Evolutionary conservation across 1,140 invertebrate species (phyloP), one percentile per base, ranked within the genome.

Genomic region (Drosophila burlai): DNA sequence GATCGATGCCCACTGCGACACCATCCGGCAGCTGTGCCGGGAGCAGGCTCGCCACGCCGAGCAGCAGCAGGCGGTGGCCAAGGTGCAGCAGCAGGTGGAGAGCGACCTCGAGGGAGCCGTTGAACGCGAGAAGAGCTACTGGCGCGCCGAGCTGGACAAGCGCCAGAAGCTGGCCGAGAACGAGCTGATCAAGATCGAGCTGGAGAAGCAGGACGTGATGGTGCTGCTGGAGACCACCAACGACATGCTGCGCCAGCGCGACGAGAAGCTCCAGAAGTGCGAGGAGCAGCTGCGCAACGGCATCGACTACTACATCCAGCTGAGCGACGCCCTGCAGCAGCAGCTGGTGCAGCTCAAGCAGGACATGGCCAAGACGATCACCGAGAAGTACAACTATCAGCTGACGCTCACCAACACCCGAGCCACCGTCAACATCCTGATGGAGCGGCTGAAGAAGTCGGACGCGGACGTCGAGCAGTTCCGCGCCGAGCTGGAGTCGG

Each of bases 391-490:
- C 74, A 92, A 93, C 52, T 94, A 94, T 62, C 90, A 94, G 83
- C 54, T 94, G 40, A 93, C 94, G 0, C 80, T 94, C 13, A 93
- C 78, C 59, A 94, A 94, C 73, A 93, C 93, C 4, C 93, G 93
- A 9, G 89, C 92, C 60, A 94, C 94, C 3, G 93, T 94, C 9
- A 93, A 94, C 63, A 93, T 94, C 11, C 79, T 94, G 5, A 94
- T 93, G 85, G 94, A 93, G 55, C 91, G 94, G 24, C 77, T 94
- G 3, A 92, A 94, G 71, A 91, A 94, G 57, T 94, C 94, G 18
- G 94, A 94, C 75, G 84, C 92, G 38, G 94, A 94, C 78, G 94
- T 94, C n/a, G 94, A 94, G 79, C 93, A 94, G 36, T 83, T 93
- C 49, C 94, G 94, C 64, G 79, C 90, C n/a, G 94, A 94, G 79